Evolutionary conservation across 37 sponge, comb jelly and placozoan genomes (phyloP).

Genomic region (Halisarca cf. caerulea): DNA sequence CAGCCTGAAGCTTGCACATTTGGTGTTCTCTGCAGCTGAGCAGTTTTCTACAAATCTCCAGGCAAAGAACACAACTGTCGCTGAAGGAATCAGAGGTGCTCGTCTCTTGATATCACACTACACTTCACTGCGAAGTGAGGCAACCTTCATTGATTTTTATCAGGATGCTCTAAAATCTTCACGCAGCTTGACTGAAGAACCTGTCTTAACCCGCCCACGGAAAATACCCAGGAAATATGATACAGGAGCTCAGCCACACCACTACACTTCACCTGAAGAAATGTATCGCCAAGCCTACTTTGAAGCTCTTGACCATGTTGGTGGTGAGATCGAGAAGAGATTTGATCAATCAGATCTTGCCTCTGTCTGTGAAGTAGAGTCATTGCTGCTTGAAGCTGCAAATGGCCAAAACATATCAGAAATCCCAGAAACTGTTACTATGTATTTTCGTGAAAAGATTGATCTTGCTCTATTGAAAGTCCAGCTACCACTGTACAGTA

Average conservation of each 20-base stretch:
- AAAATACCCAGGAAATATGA: slow-evolving; percentile 56
- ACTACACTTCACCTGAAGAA: slow-evolving; percentile 22
- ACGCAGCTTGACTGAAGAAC: slow-evolving; percentile 42
- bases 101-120: too few species aligned
- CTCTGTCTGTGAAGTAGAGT: slow-evolving; percentile 1
- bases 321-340: slow-evolving; percentile 35
- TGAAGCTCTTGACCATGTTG: slow-evolving; percentile 35
- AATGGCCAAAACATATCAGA: neutral
- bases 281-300: slow-evolving; percentile 44
- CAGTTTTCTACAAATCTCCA: too few species aligned
- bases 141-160: too few species aligned
- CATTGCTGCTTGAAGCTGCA: neutral
- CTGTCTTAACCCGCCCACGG: slow-evolving; percentile 26
- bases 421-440: slow-evolving; percentile 7
- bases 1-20: too few species aligned
- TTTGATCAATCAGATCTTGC: slow-evolving; percentile 45
- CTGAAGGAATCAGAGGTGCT: too few species aligned
- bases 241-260: slow-evolving; percentile 44
- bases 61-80: too few species aligned
- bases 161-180: slow-evolving; percentile 3
- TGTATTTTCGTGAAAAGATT: too few species aligned
- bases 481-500: too few species aligned
- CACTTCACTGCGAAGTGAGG: too few species aligned
- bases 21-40: too few species aligned
- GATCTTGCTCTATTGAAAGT: too few species aligned